phyloP scores from a whole-genome alignment of 2,797 vertebrate genomes.

The Hemibagrus guttatus region DNA sequence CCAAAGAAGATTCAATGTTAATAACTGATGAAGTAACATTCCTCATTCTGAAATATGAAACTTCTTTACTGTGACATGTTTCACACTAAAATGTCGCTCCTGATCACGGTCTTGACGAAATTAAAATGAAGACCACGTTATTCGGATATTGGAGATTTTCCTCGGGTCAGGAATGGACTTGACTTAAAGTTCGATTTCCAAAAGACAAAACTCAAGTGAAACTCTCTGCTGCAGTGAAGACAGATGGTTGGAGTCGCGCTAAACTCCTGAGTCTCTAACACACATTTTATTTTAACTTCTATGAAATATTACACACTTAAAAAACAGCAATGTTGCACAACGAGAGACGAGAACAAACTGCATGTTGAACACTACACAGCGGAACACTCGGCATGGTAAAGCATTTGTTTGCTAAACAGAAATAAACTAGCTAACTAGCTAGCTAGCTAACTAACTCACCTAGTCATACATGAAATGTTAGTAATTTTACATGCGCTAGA shows the following conservation, averaged over 20 bases:
- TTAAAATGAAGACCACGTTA: neutral
- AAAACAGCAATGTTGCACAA: neutral
- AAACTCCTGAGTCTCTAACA: neutral
- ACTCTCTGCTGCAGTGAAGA: neutral
- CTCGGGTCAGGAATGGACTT: neutral
- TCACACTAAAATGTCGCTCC: neutral
- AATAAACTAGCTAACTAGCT: neutral
- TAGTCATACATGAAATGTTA: neutral
- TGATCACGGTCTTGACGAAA: neutral
- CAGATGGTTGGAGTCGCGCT: neutral
- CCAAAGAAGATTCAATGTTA: neutral
- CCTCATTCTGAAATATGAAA: neutral
- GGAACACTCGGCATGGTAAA: neutral
- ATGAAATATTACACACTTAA: neutral
- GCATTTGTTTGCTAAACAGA: neutral
- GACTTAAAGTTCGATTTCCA: slow-evolving; percentile 7
- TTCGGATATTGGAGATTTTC: neutral
- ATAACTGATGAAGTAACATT: neutral
- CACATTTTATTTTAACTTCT: neutral
- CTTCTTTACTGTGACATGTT: neutral
- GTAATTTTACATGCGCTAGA: neutral
- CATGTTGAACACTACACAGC: neutral
- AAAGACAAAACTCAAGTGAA: neutral
- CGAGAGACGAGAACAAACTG: neutral
- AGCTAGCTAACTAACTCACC: neutral